Evolutionary conservation across 1,140 invertebrate species (phyloP).

Genomic region (Drosophila orena): DNA sequence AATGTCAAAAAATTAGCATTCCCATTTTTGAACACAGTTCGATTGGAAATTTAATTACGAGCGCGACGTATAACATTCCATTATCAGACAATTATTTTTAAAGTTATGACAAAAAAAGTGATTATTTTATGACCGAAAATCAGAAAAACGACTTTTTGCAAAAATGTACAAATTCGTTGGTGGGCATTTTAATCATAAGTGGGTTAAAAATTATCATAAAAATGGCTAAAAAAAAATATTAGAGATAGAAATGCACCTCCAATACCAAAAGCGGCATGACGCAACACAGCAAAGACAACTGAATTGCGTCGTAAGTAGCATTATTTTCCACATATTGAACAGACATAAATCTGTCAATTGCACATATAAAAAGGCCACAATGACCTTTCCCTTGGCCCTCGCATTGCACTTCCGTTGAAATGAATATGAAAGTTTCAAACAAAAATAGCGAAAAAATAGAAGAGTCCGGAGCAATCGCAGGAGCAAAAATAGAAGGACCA

Average conservation of each 20-base stretch:
- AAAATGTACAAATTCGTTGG: too few species aligned
- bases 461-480: background rate
- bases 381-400: background rate
- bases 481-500: slow-evolving; percentile 9
- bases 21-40: too few species aligned
- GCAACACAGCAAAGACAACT: background rate
- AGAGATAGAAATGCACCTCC: background rate
- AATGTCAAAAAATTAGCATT: too few species aligned
- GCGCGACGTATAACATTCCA: too few species aligned
- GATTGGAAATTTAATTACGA: too few species aligned
- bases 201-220: too few species aligned
- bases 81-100: too few species aligned
- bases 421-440: slow-evolving; percentile 18
- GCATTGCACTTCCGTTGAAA: background rate
- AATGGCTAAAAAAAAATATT: background rate
- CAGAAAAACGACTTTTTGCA: too few species aligned
- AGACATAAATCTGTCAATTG: slow-evolving; percentile 42
- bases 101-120: too few species aligned
- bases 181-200: too few species aligned
- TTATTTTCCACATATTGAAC: slow-evolving; percentile 28
- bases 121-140: too few species aligned
- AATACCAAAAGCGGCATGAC: background rate
- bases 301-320: slow-evolving; percentile 14
- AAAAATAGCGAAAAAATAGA: slow-evolving; percentile 7
- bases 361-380: slow-evolving; percentile 7